Evolutionary conservation across 2,888 invertebrate species (phyloP).

Genomic region (Chouioia cunea): DNA sequence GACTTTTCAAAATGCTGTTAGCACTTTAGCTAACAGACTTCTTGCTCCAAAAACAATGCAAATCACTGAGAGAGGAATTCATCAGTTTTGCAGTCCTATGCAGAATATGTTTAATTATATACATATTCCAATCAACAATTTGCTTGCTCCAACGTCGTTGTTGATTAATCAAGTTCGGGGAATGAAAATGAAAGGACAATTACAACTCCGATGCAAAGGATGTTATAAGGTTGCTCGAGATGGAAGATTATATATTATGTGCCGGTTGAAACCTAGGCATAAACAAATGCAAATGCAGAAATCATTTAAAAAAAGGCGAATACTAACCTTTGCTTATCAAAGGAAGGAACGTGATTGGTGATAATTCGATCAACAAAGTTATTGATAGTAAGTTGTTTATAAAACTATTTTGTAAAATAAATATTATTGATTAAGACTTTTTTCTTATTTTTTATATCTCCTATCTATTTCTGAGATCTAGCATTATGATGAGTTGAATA

Average conservation of each 20-base stretch:
- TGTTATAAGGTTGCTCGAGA: slow-evolving; percentile 81
- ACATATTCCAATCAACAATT: too few species aligned
- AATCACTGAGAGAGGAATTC: slow-evolving; percentile 24
- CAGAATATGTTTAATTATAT: slow-evolving; percentile 21
- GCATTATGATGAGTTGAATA: too few species aligned
- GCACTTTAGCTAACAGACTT: slow-evolving; percentile 28
- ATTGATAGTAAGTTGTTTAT: slow-evolving; percentile 1
- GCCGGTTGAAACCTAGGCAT: slow-evolving; percentile 82
- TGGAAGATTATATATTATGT: slow-evolving; percentile 79
- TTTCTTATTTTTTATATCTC: not conserved
- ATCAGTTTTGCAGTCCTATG: slow-evolving; percentile 11
- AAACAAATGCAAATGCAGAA: slow-evolving; percentile 83
- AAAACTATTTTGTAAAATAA: slow-evolving; percentile 25
- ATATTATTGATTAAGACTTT: slow-evolving; percentile 16
- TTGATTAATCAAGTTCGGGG: slow-evolving; percentile 70
- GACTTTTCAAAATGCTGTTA: slow-evolving; percentile 42
- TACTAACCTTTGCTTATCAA: slow-evolving; percentile 82
- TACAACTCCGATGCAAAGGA: slow-evolving; percentile 81
- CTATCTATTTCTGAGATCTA: too few species aligned
- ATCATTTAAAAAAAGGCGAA: slow-evolving; percentile 79
- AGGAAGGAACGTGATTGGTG: slow-evolving; percentile 72
- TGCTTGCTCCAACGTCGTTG: slow-evolving; percentile 56
- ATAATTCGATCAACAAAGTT: slow-evolving; percentile 11
- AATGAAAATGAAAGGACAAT: slow-evolving; percentile 79
- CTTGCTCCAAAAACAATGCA: slow-evolving; percentile 16